Evolutionary conservation across 2,888 invertebrate genomes (phyloP), one percentile per base, ranked within the genome.

Genomic region (Rhagonycha lutea): DNA sequence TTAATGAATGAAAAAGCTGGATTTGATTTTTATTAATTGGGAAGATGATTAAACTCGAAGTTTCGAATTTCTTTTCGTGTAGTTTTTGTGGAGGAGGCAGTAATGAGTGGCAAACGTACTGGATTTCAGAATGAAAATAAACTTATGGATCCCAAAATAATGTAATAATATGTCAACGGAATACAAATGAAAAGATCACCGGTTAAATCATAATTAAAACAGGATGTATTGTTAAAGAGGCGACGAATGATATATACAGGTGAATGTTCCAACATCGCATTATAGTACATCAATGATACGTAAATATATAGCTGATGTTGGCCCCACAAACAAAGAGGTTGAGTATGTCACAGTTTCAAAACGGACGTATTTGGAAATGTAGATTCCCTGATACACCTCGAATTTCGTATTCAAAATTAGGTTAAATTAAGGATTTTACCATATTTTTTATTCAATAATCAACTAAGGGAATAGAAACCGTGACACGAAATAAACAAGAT

Each of bases 321-420:
- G 67, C 69, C n/a, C 70, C 69, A 60, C 75, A 75, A 75, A 75
- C 75, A 75, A 75, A 75, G 75, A 69, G 72, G 61, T 72, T 72
- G 75, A 60, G 60, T 65, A n/a, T 75, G 75, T 69, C 72, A 72
- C 69, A 63, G 69, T 63, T 63, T 68, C 67, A 69, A 75, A 75
- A 68, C 75, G 69, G 68, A 72, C 72, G 69, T 60, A 63, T 72
- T 75, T 72, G 65, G 61, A 32, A 61, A 65, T 70, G 61, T 61
- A 74, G 18, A 47, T 23, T 69, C 14, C 23, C 29, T 61, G 72
- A 72, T 68, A 68, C 71, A 71, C 47, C 28, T 47, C 60, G 47
- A 75, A 69, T 75, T 75, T 75, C 68, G 71, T 71, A 70, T 68
- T 68, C 61, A 61, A 63, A 69, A 69, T 68, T 65, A 62, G 23